Base-by-base conservation (phyloP, 2,113 vertebrate species). In the Megaceryle maxima region DNA sequence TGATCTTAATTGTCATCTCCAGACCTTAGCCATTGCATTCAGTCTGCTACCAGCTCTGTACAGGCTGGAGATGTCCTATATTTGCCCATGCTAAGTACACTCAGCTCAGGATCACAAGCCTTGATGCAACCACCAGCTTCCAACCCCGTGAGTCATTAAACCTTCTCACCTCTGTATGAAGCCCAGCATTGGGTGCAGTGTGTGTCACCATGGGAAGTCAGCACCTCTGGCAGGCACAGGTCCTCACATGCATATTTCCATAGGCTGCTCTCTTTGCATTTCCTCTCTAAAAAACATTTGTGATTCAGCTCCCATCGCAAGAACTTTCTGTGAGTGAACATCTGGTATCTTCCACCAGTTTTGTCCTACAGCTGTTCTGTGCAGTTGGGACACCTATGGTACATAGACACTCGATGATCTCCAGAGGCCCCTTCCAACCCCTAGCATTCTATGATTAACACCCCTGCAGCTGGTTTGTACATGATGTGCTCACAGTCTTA, bases 401-500 rank as follows among this genome's bases (percentile, higher is more conserved):
- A 16, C 2, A 3, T 9, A 41, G 26, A 18, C 25, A 46, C 46
- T 46, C 19, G 19, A 20, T 46, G 46, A 46, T 46, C 46, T 46
- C 46, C 19, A 46, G 46, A 20, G 46, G 19, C 20, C 46, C 46
- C 46, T 46, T 46, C 46, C 46, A 19, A 46, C 46, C 46, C 46
- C 9, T 19, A 20, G 9, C 46, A 46, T 46, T 46, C 46, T 46
- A 10, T 46, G 19, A 46, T 43, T 72, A 41, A 56, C 53, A 43
- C 25, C 53, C 69, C 60, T 59, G 55, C 60, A 64, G 9, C 73
- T 87, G 64, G 28, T 68, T 88, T 59, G 41, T 70, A 37, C 5
- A 0, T 22, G 26, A 22, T 0, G 1, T 44, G 48, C 12, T 73
- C 31, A 41, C 43, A 63, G 43, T 31, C 59, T 29, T 21, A n/a